Conservation (phyloP, 2,888 invertebrate species). For the Diaphora mendica region DNA sequence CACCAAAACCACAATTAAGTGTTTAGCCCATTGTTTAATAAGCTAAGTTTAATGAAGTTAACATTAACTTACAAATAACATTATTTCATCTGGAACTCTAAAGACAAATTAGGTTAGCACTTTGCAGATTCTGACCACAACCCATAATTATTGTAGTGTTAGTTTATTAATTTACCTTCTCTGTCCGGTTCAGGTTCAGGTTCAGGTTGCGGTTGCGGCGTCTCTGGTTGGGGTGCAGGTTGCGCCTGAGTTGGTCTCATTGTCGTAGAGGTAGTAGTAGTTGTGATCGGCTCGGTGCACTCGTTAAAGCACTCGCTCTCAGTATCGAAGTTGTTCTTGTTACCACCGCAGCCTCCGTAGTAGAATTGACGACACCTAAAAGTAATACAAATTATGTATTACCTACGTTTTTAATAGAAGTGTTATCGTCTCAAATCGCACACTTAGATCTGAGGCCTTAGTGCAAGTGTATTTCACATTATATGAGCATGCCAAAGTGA, state of each 20-base stretch:
- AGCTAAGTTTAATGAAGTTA: neutral
- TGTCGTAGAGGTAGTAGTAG: slow-evolving; percentile 22
- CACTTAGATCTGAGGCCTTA: no score
- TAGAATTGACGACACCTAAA: slow-evolving; percentile 92
- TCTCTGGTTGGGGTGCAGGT: slow-evolving; percentile 2
- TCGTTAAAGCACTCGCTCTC: slow-evolving; percentile 86
- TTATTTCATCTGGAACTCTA: neutral
- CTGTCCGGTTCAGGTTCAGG: neutral
- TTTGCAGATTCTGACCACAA: neutral
- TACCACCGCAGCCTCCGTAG: slow-evolving; percentile 97
- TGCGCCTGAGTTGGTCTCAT: slow-evolving; percentile 1
- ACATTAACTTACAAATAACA: no score
- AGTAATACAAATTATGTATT: neutral
- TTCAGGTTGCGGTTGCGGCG: slow-evolving; percentile 24
- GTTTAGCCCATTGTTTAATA: neutral
- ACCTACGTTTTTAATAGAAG: neutral
- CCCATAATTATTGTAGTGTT: neutral
- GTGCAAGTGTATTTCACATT: no score
- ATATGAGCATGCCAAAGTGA: no score
- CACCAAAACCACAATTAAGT: neutral
- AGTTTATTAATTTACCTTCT: neutral
- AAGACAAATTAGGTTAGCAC: neutral
- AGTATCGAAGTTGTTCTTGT: slow-evolving; percentile 93
- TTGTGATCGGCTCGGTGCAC: slow-evolving; percentile 54
- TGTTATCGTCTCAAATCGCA: no score